These are phyloP conservation scores for Dendrolimus pini DNA, from an alignment of 2,888 invertebrate genomes.

Conservation along the genomic window DNA sequence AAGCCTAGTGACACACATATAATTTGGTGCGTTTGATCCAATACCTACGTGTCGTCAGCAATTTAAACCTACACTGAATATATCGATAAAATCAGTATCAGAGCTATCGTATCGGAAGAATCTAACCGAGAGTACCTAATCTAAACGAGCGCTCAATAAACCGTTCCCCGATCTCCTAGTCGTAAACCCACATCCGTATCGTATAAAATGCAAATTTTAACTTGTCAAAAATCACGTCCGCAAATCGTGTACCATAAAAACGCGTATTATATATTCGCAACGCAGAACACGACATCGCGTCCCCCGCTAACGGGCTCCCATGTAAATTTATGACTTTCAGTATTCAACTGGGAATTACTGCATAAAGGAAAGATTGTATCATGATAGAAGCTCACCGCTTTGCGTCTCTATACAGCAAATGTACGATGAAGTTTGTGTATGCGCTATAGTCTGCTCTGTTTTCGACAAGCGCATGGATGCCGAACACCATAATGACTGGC, in stretches of 20 bases:
- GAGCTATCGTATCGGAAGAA: background rate
- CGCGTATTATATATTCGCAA: slow-evolving; percentile 54
- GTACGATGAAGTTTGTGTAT: slow-evolving; percentile 33
- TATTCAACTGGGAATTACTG: slow-evolving; percentile 62
- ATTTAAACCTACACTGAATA: too few relatives aligned
- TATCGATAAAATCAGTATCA: too few relatives aligned
- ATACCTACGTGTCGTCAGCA: too few relatives aligned
- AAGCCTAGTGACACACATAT: too few relatives aligned
- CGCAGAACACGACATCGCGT: slow-evolving; percentile 39
- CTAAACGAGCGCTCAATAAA: slow-evolving; percentile 12
- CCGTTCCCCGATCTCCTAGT: slow-evolving; percentile 17
- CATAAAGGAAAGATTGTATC: slow-evolving; percentile 51
- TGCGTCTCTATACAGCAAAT: slow-evolving; percentile 33
- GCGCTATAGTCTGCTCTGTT: slow-evolving; percentile 14
- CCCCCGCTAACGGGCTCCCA: slow-evolving; percentile 45
- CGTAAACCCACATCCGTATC: slow-evolving; percentile 38
- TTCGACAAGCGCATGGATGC: background rate
- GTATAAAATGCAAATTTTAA: slow-evolving; percentile 61
- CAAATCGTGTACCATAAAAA: slow-evolving; percentile 55
- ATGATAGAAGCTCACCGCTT: slow-evolving; percentile 33
- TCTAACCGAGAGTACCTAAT: background rate
- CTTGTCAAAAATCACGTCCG: slow-evolving; percentile 63
- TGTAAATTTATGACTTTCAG: slow-evolving; percentile 68
- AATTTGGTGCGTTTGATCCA: too few relatives aligned
- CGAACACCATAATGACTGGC: too few relatives aligned